Conservation (phyloP, 2,888 invertebrate genomes). For the Callosobruchus maculatus region DNA sequence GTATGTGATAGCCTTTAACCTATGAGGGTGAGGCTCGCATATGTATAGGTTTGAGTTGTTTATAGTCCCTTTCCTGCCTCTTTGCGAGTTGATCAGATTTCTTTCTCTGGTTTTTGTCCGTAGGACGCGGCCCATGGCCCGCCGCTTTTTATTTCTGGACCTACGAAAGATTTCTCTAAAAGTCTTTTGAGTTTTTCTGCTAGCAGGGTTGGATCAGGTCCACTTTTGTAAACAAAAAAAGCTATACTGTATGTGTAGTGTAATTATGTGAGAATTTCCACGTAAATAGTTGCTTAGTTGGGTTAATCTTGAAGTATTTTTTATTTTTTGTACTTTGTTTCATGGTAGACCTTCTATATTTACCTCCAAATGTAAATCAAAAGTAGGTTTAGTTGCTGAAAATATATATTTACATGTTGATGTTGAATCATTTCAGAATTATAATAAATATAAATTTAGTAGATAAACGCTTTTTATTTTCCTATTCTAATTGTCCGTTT, state of each 20-base stretch:
- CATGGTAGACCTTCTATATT: conserved; percentile 3
- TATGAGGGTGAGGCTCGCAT: conserved; percentile 43
- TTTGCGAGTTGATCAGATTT: conserved; percentile 11
- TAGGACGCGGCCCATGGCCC: conserved; percentile 8
- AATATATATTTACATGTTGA: conserved; percentile 22
- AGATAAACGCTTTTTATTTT: not conserved
- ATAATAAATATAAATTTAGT: conserved; percentile 13
- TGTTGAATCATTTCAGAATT: conserved; percentile 19
- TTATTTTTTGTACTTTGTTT: conserved; percentile 7
- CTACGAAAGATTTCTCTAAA: not conserved
- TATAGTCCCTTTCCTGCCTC: conserved; percentile 9
- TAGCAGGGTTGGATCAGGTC: conserved; percentile 29
- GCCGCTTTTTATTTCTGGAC: conserved; percentile 11
- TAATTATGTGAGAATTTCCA: not conserved
- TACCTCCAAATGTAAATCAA: conserved; percentile 13
- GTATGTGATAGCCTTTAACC: conserved; percentile 40
- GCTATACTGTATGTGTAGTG: conserved; percentile 1
- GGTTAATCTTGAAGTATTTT: conserved; percentile 4
- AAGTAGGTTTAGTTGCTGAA: conserved; percentile 18
- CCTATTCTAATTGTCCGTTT: not conserved
- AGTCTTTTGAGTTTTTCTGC: conserved; percentile 5
- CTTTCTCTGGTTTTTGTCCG: conserved; percentile 17
- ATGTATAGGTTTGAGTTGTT: conserved; percentile 8
- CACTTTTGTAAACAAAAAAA: conserved; percentile 18
- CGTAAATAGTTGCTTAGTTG: not conserved